Evolutionary conservation across 1,140 invertebrate species (phyloP), one percentile per base, ranked within the genome.

Genomic region (Apis cerana): DNA sequence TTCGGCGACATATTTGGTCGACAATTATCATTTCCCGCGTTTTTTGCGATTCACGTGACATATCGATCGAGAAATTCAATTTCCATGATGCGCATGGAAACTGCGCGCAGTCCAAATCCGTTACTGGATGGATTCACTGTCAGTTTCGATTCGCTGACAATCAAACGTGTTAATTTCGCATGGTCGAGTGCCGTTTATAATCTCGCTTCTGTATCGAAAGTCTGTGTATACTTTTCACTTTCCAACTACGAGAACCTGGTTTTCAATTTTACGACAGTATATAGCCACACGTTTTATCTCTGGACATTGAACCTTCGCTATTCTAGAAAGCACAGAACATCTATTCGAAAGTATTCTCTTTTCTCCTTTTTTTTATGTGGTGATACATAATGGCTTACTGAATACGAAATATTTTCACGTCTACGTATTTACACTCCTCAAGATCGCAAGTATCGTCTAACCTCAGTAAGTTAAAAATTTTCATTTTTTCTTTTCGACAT

Each of bases 261-360:
- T 82, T 59, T 27, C 80, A 64, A 82, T 76, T 82, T 82, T 82
- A 82, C 80, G 72, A 76, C 27, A 43, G 43, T n/a, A 68, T 54
- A 67, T 64, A 59, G 64, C 54, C 56, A 27, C 64, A 15, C 62
- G 56, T 82, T 82, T 81, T 68, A 81, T 81, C 80, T 59, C 72
- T 76, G 80, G 80, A 23, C 80, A 52, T 81, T 76, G 80, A 81
- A 81, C 80, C 54, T 76, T 58, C 43, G 58, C 80, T 68, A 81
- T 72, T 13, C 58, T 54, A 33, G 80, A 61, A 64, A 82, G 69
- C 74, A 69, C 21, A 61, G 64, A 9, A 19, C 52, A 64, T 68
- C 80, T 82, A 82, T 76, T 59, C 19, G 19, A 58, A 67, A 56
- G 19, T 43, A 17, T 59, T 67, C 68, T 56, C 54, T 59, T 27